Conservation (phyloP, 1,140 invertebrate species). For the Drosophila insularis region DNA sequence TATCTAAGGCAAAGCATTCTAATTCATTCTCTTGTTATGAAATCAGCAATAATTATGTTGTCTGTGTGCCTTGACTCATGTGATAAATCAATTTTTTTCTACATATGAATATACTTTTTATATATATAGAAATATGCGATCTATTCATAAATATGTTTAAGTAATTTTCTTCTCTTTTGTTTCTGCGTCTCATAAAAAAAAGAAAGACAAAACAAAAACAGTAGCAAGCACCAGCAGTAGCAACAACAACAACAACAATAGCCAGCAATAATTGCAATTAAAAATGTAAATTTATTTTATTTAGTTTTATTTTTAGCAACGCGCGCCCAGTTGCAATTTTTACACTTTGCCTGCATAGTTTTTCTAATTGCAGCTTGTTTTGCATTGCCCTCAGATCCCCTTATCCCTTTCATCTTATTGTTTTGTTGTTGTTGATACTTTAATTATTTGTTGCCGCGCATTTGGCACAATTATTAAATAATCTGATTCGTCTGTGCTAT, state of each 20-base stretch:
- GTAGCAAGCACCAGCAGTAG: conserved; percentile 48
- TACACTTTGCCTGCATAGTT: conserved; percentile 66
- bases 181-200: conserved; percentile 69
- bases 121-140: conserved; percentile 28
- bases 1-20: conserved; percentile 4
- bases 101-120: conserved; percentile 24
- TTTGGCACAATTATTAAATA: conserved; percentile 80
- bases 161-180: conserved; percentile 51
- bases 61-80: conserved; percentile 35
- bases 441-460: conserved; percentile 72
- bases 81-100: conserved; percentile 61
- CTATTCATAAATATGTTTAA: conserved; percentile 56
- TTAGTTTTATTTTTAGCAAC: conserved; percentile 75
- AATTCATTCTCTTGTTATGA: conserved; percentile 44
- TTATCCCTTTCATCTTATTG: conserved; percentile 8
- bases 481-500: conserved; percentile 74
- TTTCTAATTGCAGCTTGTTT: conserved; percentile 57
- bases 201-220: conserved; percentile 59
- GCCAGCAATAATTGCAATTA: conserved; percentile 75
- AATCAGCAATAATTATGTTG: conserved; percentile 53
- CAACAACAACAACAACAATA: conserved; percentile 24
- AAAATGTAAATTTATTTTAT: conserved; percentile 76
- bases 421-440: conserved; percentile 23
- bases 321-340: conserved; percentile 74
- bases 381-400: conserved; percentile 45